A percentile compares a stretch with the other conserved stretches of the same genome.
These are phyloP conservation scores for Drosophila obscura DNA, from an alignment of 1,140 invertebrate genomes.

Conservation along the genomic window DNA sequence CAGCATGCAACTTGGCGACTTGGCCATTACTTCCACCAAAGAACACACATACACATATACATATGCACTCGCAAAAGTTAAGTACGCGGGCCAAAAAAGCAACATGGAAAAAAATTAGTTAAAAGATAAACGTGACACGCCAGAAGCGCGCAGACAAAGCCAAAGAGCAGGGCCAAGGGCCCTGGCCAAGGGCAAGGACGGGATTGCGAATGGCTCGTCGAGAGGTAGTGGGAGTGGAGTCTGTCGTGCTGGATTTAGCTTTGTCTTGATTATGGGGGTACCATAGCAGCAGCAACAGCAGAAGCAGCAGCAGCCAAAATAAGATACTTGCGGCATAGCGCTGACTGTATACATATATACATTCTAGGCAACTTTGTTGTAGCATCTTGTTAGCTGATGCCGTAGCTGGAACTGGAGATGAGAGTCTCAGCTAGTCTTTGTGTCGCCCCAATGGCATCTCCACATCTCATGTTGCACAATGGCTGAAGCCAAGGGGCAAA, in stretches of 20 bases:
- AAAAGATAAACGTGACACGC: slow-evolving; percentile 81
- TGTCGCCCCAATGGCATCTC: too few species aligned
- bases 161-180: slow-evolving; percentile 33
- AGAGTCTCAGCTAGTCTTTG: slow-evolving; percentile 1
- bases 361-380: slow-evolving; percentile 57
- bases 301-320: slow-evolving; percentile 47
- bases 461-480: slow-evolving; percentile 62
- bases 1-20: slow-evolving; percentile 70
- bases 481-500: slow-evolving; percentile 47
- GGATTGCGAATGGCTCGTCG: neutral
- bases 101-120: slow-evolving; percentile 81
- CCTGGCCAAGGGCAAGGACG: slow-evolving; percentile 15
- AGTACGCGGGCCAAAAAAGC: slow-evolving; percentile 58
- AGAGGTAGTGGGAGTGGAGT: neutral
- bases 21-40: slow-evolving; percentile 71
- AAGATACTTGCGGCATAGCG: slow-evolving; percentile 66
- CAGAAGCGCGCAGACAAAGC: slow-evolving; percentile 71
- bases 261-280: slow-evolving; percentile 78
- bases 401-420: slow-evolving; percentile 30
- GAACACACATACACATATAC: slow-evolving; percentile 47
- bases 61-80: slow-evolving; percentile 65
- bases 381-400: slow-evolving; percentile 35
- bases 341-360: slow-evolving; percentile 27
- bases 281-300: slow-evolving; percentile 27
- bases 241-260: slow-evolving; percentile 69